phyloP scores from a whole-genome alignment of 2,797 vertebrate genomes.

The Cossypha heuglini region DNA sequence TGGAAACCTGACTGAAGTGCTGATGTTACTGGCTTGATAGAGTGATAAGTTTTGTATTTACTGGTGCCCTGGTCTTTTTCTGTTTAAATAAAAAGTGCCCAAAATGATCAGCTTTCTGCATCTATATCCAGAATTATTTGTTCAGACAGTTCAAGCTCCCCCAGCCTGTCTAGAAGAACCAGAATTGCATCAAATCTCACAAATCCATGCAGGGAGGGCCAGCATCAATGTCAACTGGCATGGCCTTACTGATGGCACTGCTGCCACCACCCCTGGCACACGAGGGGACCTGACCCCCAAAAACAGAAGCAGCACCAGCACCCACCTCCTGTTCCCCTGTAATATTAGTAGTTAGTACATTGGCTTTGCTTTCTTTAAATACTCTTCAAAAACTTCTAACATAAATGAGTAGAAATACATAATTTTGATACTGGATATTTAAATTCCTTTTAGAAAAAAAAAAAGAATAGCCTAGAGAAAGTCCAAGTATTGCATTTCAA shows the following conservation, averaged over 20 bases:
- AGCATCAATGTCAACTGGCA: rapidly evolving
- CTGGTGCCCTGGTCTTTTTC: background rate
- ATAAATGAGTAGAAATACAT: conserved; percentile 32
- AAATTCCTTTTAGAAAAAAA: conserved; percentile 50
- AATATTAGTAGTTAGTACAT: rapidly evolving
- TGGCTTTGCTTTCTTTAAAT: background rate
- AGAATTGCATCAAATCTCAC: background rate
- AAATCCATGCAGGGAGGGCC: background rate
- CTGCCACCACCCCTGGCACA: background rate
- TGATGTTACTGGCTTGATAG: background rate
- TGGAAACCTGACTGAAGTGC: conserved; percentile 34
- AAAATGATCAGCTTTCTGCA: background rate
- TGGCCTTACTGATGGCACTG: rapidly evolving
- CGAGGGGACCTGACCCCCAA: rapidly evolving
- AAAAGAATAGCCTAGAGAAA: conserved; percentile 66
- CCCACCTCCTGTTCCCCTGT: background rate
- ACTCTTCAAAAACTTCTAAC: background rate
- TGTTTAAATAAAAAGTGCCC: background rate
- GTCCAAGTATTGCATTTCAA: conserved; percentile 57
- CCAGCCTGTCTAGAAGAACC: background rate
- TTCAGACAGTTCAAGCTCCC: background rate
- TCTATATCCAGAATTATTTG: background rate
- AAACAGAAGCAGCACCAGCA: rapidly evolving
- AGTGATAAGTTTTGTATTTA: conserved; percentile 2
- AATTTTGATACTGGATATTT: conserved; percentile 43